Evolutionary conservation across 2,888 invertebrate species (phyloP), one percentile per base, ranked within the genome.

Genomic region (Pseudococcus longispinus): DNA sequence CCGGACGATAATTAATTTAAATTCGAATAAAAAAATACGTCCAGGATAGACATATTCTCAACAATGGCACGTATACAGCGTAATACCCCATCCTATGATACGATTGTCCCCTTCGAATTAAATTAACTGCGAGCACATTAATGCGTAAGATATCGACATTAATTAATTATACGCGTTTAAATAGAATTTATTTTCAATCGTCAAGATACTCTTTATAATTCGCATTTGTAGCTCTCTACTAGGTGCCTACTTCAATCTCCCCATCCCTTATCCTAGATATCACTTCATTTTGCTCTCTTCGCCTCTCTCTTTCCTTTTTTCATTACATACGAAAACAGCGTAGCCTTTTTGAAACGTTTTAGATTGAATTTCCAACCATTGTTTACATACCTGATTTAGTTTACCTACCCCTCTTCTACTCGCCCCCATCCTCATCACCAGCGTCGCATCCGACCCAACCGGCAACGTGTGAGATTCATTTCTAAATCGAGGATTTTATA

Each of bases 131-230:
- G 23, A 60, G 23, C 20, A 80, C 77, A 23, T 29, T 80, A 80
- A 80, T 80, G 77, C 42, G 42, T 42, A 80, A 80, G 42, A 80
- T 42, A 80, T 80, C 42, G 77, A 80, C 77, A 42, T 80, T 80
- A 80, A 80, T 80, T 80, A 80, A 80, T 80, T 80, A 80, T 13
- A 37, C 37, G 29, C 42, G 77, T 80, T 80, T 80, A 80, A 42
- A 80, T 23, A n/a, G 77, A 80, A 80, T 80, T 80, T 80, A 80
- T 80, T 80, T 80, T 80, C 77, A 37, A 80, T 80, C 77, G 23
- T 42, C 42, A 8, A 37, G 77, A 42, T 80, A 80, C 18, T n/a
- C 20, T 20, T 26, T 20, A 29, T 8, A 2, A n/a, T n/a, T 55
- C n/a, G 55, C n/a, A 1, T 2, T 55, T 55, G 18, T 55, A 55